Evolutionary conservation across 2,888 invertebrate genomes (phyloP).

Genomic region (Eucera pruinosa): DNA sequence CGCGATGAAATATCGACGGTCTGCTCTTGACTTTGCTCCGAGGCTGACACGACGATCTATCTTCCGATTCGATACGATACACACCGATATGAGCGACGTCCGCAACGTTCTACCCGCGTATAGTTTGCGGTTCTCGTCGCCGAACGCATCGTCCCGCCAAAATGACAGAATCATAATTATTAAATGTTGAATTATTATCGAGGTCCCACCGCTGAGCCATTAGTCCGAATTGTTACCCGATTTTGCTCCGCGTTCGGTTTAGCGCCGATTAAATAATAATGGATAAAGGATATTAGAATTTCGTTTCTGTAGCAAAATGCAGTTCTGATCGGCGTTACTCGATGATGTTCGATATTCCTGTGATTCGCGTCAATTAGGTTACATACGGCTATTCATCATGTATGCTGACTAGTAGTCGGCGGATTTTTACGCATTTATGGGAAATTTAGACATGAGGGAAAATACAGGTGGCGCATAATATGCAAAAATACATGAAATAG

Average conservation of each 20-base stretch:
- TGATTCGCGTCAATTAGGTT: too few species aligned
- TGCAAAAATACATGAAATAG: too few species aligned
- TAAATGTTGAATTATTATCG: conserved; percentile 59
- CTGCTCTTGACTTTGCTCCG: conserved; percentile 55
- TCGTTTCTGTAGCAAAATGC: conserved; percentile 9
- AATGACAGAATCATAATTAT: conserved; percentile 54
- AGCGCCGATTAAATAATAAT: conserved; percentile 19
- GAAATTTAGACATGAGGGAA: too few species aligned
- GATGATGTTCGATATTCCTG: conserved; percentile 8
- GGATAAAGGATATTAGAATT: conserved; percentile 19
- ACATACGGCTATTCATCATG: too few species aligned
- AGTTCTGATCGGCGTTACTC: neutral
- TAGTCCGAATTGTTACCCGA: conserved; percentile 43
- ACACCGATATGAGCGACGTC: neutral
- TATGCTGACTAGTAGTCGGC: too few species aligned
- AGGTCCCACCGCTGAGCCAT: conserved; percentile 22
- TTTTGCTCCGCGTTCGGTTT: conserved; percentile 21
- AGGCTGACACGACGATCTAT: conserved; percentile 43
- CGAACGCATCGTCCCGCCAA: conserved; percentile 15
- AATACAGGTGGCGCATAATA: too few species aligned
- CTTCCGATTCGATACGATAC: conserved; percentile 37
- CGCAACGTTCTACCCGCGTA: conserved; percentile 12
- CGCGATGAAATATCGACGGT: conserved; percentile 42
- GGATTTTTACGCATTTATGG: too few species aligned
- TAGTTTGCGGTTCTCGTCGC: conserved; percentile 42